Evolutionary conservation across 2,797 vertebrate species (phyloP), one percentile per base, ranked within the genome.

Genomic region (Bovichtus variegatus): DNA sequence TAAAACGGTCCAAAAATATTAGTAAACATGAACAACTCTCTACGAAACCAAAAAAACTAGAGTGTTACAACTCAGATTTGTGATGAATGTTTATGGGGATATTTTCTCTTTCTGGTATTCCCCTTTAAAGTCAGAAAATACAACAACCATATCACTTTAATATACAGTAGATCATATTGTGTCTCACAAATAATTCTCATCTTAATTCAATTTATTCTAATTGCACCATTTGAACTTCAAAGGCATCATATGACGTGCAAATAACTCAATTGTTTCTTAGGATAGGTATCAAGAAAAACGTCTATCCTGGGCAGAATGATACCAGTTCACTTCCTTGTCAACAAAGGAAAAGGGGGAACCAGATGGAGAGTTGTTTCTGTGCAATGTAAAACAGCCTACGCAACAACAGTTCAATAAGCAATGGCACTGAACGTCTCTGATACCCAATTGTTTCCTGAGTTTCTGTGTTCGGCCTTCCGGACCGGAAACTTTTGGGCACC

Each of bases 371-470:
- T 73, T 90, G 86, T 90, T 89, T 80, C 88, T 85, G 50, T n/a
- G 55, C 61, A 70, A 68, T 66, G 61, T 85, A 74, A 82, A 84
- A 83, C 60, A 29, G 71, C 76, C 36, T 21, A 70, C 18, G 29
- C 65, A 78, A 87, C 71, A 86, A 78, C 87, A 84, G 71, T 76
- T 70, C 79, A 73, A 50, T 71, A 59, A 74, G 67, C 59, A 68
- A 43, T 49, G 53, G 65, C 31, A 71, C 63, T 64, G 71, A 78
- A 81, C 84, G 89, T 85, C 79, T 78, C 83, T 81, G 83, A 93
- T 92, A 94, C 86, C 81, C 90, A 84, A 94, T 94, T 93, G 82
- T 93, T 95, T 95, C 93, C 93, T 93, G 92, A 89, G 74, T 86
- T 89, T 92, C 80, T 78, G 73, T 77, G 85, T 90, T 80, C 18